Evolutionary conservation across 1,140 invertebrate species (phyloP).

Genomic region (Platyura marginata): DNA sequence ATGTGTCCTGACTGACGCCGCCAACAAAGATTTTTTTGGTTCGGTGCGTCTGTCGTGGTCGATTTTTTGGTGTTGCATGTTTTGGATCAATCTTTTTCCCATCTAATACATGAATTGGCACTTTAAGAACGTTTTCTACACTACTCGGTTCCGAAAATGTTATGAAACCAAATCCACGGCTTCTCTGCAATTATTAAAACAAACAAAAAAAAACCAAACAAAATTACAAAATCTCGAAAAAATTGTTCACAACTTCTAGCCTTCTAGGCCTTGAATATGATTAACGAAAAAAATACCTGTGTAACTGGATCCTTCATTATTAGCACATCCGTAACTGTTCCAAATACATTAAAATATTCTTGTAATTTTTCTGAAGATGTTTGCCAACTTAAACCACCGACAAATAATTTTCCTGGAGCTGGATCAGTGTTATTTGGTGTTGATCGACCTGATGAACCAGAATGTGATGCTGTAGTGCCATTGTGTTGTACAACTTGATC

Average conservation of each 20-base stretch:
- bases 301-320: conserved; percentile 90
- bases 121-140: conserved; percentile 75
- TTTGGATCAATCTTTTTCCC: conserved; percentile 91
- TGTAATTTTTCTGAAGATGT: conserved; percentile 76
- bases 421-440: conserved; percentile 53
- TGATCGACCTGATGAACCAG: conserved; percentile 47
- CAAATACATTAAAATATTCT: conserved; percentile 83
- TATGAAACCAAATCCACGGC: conserved; percentile 85
- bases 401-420: conserved; percentile 75
- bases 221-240: neutral
- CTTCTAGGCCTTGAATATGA: too few species aligned
- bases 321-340: conserved; percentile 76
- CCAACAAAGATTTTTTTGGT: conserved; percentile 88
- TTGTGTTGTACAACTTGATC: conserved; percentile 4
- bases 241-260: neutral
- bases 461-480: conserved; percentile 7
- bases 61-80: conserved; percentile 78
- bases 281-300: conserved; percentile 58
- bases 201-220: neutral
- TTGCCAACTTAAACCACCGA: conserved; percentile 80
- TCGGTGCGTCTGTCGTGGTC: conserved; percentile 65
- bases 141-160: conserved; percentile 77
- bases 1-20: conserved; percentile 79
- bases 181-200: conserved; percentile 45
- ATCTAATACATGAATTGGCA: conserved; percentile 79